Conservation (phyloP, 2,888 invertebrate species). For the Escarpia spicata region DNA sequence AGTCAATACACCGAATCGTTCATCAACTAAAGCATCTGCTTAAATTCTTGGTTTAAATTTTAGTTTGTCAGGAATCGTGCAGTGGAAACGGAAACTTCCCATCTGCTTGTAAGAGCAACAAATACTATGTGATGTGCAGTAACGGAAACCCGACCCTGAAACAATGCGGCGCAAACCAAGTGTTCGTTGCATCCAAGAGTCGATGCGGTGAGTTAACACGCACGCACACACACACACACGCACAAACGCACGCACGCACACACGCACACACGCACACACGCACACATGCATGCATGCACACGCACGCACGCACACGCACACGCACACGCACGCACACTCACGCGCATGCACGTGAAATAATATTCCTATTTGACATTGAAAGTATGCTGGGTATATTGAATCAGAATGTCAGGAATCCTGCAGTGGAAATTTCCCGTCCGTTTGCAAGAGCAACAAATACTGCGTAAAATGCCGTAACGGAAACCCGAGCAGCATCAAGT, state of each 20-base stretch:
- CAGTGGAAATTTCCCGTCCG: neutral
- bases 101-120: neutral
- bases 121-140: neutral
- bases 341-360: neutral
- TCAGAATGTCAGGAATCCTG: neutral
- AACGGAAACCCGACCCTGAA: neutral
- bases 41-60: neutral
- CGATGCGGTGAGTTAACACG: neutral
- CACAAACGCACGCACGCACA: neutral
- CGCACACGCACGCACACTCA: neutral
- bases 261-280: neutral
- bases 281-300: neutral
- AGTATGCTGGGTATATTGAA: neutral
- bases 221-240: neutral
- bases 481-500: neutral
- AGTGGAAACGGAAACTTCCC: conserved; percentile 3
- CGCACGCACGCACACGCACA: neutral
- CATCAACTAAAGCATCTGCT: neutral
- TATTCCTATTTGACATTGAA: neutral
- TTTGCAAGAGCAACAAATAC: neutral
- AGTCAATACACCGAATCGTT: too few relatives aligned
- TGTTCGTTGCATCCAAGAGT: neutral
- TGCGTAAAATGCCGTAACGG: neutral
- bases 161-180: neutral
- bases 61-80: neutral